Percentiles rank a stretch among this genome's conserved stretches.
These are phyloP conservation scores for Tetraneura akinire DNA, from an alignment of 1,140 invertebrate species.

Conservation along the genomic window DNA sequence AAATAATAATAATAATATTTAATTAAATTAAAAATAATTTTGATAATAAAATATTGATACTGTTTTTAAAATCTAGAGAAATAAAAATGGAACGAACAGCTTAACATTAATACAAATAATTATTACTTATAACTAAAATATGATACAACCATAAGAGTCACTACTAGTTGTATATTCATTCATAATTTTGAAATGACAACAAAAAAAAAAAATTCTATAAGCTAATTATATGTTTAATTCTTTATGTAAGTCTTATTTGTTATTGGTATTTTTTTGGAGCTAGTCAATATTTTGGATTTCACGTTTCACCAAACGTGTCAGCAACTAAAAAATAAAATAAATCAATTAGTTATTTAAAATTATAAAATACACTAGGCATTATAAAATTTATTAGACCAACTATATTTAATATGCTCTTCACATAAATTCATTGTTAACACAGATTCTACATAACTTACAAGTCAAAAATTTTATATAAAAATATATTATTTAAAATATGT, in stretches of 20 bases:
- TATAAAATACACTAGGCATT: no score
- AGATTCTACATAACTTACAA: no score
- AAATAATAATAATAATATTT: constrained; percentile 10
- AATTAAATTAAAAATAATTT: no score
- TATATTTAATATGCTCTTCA: no score
- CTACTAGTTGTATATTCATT: neutral
- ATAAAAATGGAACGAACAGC: constrained; percentile 48
- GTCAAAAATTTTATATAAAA: no score
- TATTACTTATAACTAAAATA: constrained; percentile 24
- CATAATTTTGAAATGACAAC: no score
- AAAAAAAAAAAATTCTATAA: neutral
- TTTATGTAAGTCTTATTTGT: constrained; percentile 41
- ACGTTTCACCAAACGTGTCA: constrained; percentile 37
- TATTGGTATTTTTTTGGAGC: constrained; percentile 5
- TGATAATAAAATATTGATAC: constrained; percentile 32
- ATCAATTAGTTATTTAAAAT: neutral
- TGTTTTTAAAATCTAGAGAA: constrained; percentile 11
- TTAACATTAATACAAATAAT: constrained; percentile 47
- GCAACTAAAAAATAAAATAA: constrained; percentile 27
- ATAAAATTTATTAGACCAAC: no score
- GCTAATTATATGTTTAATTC: constrained; percentile 33
- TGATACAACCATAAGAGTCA: constrained; percentile 1
- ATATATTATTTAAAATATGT: no score
- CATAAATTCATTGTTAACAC: no score
- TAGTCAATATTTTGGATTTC: constrained; percentile 28